Percentiles rank a stretch among this genome's conserved stretches.
These are phyloP conservation scores for Coregonus ussuriensis DNA, from an alignment of 2,797 vertebrate genomes.

Conservation along the genomic window DNA sequence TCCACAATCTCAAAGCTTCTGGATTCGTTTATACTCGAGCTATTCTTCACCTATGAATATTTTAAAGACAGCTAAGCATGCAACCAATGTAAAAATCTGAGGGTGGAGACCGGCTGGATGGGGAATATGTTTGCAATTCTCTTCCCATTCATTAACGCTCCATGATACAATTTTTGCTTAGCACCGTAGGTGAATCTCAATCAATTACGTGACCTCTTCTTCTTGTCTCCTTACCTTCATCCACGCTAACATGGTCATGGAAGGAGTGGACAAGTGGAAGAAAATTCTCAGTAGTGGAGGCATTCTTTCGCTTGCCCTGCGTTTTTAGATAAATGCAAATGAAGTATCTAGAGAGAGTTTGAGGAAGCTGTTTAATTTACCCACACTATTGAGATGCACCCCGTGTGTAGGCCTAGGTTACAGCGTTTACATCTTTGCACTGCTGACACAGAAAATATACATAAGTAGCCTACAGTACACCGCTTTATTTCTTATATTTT, in stretches of 20 bases:
- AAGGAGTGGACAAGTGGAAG: neutral
- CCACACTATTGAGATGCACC: too few species aligned
- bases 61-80: neutral
- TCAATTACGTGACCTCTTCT: neutral
- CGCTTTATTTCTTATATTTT: too few species aligned
- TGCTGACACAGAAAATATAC: too few species aligned
- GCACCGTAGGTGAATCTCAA: neutral
- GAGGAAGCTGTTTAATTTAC: too few species aligned
- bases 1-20: neutral
- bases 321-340: too few species aligned
- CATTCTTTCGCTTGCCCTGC: too few species aligned
- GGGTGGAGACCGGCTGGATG: constrained; percentile 25
- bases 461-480: too few species aligned
- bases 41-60: neutral
- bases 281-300: neutral
- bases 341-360: too few species aligned
- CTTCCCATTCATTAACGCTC: constrained; percentile 20
- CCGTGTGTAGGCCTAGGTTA: too few species aligned
- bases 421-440: too few species aligned
- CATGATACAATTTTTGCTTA: too few species aligned
- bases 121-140: constrained; percentile 64
- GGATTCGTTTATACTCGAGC: neutral
- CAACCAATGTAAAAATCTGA: constrained; percentile 12
- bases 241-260: neutral
- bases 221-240: neutral